Conservation (phyloP, 2,113 vertebrate species). For the Oryzias curvinotus region DNA sequence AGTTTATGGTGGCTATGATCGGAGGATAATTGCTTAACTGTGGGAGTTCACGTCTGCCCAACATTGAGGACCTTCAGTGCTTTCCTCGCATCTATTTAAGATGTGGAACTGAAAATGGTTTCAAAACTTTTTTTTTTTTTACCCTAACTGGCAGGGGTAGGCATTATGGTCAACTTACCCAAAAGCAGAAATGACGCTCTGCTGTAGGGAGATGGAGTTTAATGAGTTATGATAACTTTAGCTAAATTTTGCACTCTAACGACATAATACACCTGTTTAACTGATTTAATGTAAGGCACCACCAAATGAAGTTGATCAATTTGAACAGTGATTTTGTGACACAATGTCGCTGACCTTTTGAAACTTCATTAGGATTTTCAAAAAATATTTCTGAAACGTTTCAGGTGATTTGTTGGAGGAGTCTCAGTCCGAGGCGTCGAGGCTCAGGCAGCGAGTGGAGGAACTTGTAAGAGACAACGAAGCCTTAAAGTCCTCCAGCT, state of each 20-base stretch:
- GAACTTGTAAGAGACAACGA: constrained; percentile 91
- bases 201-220: background rate
- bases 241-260: background rate
- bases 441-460: constrained; percentile 90
- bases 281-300: too few relatives aligned
- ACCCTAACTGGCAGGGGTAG: too few relatives aligned
- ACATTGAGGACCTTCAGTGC: background rate
- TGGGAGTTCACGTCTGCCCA: background rate
- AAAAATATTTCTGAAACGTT: constrained; percentile 14
- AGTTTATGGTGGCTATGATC: constrained; percentile 20
- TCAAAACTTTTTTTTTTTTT: background rate
- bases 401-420: constrained; percentile 93
- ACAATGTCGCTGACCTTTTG: too few relatives aligned
- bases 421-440: constrained; percentile 90
- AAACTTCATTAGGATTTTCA: background rate
- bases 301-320: too few relatives aligned
- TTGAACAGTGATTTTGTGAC: too few relatives aligned
- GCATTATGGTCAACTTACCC: background rate
- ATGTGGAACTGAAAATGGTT: background rate
- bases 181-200: background rate
- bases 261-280: too few relatives aligned
- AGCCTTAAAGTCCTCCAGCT: constrained; percentile 79
- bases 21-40: background rate
- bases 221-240: constrained; percentile 48
- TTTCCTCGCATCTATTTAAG: background rate